phyloP scores from a whole-genome alignment of 2,113 vertebrate species.

The Rhombomys opimus region DNA sequence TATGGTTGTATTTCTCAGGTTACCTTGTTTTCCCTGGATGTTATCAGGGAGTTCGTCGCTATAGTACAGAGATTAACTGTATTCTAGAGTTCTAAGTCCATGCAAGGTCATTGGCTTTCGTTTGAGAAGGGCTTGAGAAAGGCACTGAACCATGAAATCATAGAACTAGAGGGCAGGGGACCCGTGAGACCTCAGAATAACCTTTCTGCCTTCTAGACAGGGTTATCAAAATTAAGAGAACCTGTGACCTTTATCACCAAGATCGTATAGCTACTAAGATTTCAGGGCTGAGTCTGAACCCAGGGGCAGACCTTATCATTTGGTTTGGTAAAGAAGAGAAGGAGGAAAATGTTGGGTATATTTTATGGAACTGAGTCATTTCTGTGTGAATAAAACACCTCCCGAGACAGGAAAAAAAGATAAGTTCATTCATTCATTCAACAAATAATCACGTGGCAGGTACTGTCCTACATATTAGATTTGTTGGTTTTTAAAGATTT shows the following conservation, averaged over 20 bases:
- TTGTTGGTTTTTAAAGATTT: not conserved
- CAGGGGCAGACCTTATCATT: not conserved
- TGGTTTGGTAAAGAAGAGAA: conserved; percentile 41
- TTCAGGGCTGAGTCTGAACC: not conserved
- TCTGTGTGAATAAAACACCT: not conserved
- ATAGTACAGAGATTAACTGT: not conserved
- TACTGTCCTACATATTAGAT: not conserved
- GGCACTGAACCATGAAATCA: not conserved
- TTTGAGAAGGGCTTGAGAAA: not conserved
- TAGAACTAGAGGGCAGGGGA: not conserved
- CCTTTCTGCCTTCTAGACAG: not conserved
- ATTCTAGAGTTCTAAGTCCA: not conserved
- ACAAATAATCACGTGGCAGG: not conserved
- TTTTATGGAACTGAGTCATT: not conserved
- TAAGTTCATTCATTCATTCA: not conserved
- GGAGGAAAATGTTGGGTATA: not conserved
- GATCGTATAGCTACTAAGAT: not conserved
- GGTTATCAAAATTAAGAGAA: not conserved
- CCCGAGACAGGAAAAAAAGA: not conserved
- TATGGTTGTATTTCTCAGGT: not conserved
- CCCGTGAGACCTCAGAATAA: not conserved
- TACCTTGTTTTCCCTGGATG: not conserved
- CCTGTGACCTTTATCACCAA: not conserved
- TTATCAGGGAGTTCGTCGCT: not conserved
- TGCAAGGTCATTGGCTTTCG: not conserved